Evolutionary conservation across 1,140 invertebrate species (phyloP), one percentile per base, ranked within the genome.

Genomic region (Solenopsis invicta): DNA sequence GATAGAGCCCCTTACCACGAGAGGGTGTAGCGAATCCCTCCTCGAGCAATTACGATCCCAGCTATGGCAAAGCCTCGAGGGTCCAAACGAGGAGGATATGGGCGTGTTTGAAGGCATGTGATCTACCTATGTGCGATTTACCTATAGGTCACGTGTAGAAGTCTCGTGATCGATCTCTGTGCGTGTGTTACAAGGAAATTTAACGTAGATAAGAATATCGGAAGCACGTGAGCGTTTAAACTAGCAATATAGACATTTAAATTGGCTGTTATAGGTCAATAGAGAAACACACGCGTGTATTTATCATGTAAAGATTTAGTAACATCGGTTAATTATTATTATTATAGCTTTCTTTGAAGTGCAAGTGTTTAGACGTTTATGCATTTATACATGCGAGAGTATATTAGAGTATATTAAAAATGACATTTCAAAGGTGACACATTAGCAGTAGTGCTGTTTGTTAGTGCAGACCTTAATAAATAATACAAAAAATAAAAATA

Each of bases 31-130:
- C 54, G 87, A 89, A 89, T 89, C 88, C 88, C 82, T 86, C 77
- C 62, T 86, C 82, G 61, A 86, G 82, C 88, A 89, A 90, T 90
- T 90, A 90, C 88, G 85, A 78, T 87, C 74, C 67, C 56, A n/a
- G 48, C 76, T 77, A 90, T 81, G 41, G 66, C 21, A 34, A 71
- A 72, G 78, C 80, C 67, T 84, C 80, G 80, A 84, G 80, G 69
- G 80, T 84, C 56, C 80, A 34, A 62, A 48, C 69, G 61, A 84
- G 24, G 52, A 82, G 69, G 54, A 84, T 74, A 61, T 29, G 41
- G 5, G 54, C 54, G 45, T 74, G 54, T 82, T 84, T 84, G 69
- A 62, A 84, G 41, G 80, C 21, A 75, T 61, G 16, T 75, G 80
- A 84, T 75, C 80, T 75, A 84, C 41, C 41, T 69, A 29, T 69